These are phyloP conservation scores for Euwallacea fornicatus DNA, from an alignment of 1,140 invertebrate species.

Conservation along the genomic window DNA sequence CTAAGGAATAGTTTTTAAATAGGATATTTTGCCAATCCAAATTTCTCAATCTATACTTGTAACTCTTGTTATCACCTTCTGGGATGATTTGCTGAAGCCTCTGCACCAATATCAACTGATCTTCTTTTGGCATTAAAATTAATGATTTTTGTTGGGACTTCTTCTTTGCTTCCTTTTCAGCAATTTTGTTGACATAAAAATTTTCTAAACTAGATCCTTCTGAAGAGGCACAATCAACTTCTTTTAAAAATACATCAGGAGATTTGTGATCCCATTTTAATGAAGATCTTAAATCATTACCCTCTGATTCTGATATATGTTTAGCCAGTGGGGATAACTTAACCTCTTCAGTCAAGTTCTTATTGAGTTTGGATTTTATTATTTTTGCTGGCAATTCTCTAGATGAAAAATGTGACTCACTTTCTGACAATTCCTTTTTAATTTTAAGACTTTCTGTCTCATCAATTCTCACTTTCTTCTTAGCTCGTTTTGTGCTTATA, in stretches of 20 bases:
- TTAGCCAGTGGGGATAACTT: constrained; percentile 21
- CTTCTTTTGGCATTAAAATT: constrained; percentile 29
- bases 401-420: constrained; percentile 27
- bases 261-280: no score
- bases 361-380: constrained; percentile 34
- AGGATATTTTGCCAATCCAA: constrained; percentile 49
- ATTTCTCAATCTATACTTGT: constrained; percentile 43
- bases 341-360: constrained; percentile 32
- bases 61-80: constrained; percentile 44
- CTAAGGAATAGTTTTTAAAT: constrained; percentile 52
- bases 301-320: background rate
- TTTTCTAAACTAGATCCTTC: no score
- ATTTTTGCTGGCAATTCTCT: constrained; percentile 36
- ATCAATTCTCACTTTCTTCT: constrained; percentile 35
- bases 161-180: constrained; percentile 1
- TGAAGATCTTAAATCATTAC: background rate
- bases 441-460: constrained; percentile 33
- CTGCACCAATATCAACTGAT: constrained; percentile 39
- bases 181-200: background rate
- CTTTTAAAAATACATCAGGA: no score
- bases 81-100: constrained; percentile 48
- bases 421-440: constrained; percentile 27
- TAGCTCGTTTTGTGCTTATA: constrained; percentile 12
- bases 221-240: no score
- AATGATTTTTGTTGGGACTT: no score